Conservation (phyloP, 2,797 vertebrate genomes). For the Morelia viridis region DNA sequence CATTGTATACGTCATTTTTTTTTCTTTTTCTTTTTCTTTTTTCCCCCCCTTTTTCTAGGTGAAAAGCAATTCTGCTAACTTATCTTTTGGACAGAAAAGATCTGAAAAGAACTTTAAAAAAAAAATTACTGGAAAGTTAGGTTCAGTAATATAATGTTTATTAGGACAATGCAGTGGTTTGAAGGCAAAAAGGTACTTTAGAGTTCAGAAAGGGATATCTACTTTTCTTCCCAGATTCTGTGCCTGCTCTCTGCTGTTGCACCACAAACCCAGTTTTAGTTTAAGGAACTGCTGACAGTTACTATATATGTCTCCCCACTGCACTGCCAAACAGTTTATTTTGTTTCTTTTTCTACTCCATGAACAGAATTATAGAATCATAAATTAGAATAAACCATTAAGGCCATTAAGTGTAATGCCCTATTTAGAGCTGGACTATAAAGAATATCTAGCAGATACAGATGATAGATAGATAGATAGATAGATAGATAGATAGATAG, state of each 20-base stretch:
- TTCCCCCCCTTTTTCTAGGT: slow-evolving; percentile 14
- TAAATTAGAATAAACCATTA: neutral
- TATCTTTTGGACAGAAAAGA: neutral
- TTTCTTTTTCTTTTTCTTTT: neutral
- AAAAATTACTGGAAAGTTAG: neutral
- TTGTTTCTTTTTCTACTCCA: neutral
- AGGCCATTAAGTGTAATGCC: neutral
- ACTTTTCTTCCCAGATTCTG: neutral
- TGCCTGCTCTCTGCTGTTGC: neutral
- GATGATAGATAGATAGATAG: neutral
- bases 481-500: no score
- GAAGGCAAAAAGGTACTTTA: neutral
- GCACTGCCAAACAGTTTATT: neutral
- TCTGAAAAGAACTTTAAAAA: neutral
- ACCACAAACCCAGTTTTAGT: neutral
- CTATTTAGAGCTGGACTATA: neutral
- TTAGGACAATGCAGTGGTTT: neutral
- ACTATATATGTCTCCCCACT: neutral
- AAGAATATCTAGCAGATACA: neutral
- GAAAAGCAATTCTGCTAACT: neutral
- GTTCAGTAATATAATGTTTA: neutral
- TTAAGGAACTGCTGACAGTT: neutral
- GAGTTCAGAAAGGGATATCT: neutral
- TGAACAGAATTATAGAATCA: neutral
- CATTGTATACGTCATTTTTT: neutral